Percentiles rank a stretch among this genome's conserved stretches.
These are phyloP conservation scores for Anoncus sp. DNA, from an alignment of 2,888 invertebrate species.

Conservation along the genomic window DNA sequence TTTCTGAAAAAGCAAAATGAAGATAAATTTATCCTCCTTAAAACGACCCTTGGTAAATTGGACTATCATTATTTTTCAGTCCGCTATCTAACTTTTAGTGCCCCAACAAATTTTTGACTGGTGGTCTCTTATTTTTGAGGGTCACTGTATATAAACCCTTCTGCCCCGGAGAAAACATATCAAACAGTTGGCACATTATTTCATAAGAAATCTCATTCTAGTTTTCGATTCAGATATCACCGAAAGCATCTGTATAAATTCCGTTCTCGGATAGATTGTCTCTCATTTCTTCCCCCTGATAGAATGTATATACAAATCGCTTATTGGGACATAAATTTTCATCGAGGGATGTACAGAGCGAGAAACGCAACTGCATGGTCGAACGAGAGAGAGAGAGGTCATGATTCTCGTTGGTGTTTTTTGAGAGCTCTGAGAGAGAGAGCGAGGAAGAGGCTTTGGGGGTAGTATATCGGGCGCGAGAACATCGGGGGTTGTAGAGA, in stretches of 20 bases:
- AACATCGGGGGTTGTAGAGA: constrained; percentile 60
- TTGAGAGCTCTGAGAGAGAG: constrained; percentile 43
- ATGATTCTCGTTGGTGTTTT: constrained; percentile 41
- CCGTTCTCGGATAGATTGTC: background rate
- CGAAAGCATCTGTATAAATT: background rate
- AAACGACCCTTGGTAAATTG: too few species aligned
- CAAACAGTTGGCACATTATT: constrained; percentile 29
- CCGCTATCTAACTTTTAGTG: too few species aligned
- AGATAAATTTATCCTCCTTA: too few species aligned
- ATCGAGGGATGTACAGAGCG: constrained; percentile 74
- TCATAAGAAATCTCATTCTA: background rate
- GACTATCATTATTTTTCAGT: too few species aligned
- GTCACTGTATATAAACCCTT: background rate
- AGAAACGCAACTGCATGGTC: constrained; percentile 70
- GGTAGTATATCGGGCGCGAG: constrained; percentile 51
- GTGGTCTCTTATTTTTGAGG: too few species aligned
- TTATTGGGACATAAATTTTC: constrained; percentile 79
- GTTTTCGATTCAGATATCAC: constrained; percentile 11
- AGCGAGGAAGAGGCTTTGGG: constrained; percentile 16
- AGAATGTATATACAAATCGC: constrained; percentile 69
- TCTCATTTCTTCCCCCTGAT: background rate
- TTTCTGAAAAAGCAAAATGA: background rate
- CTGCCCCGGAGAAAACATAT: background rate
- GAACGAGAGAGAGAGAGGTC: constrained; percentile 71
- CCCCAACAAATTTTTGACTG: too few species aligned